Evolutionary conservation across 2,888 invertebrate species (phyloP).

Genomic region (Diarsia dahlii): DNA sequence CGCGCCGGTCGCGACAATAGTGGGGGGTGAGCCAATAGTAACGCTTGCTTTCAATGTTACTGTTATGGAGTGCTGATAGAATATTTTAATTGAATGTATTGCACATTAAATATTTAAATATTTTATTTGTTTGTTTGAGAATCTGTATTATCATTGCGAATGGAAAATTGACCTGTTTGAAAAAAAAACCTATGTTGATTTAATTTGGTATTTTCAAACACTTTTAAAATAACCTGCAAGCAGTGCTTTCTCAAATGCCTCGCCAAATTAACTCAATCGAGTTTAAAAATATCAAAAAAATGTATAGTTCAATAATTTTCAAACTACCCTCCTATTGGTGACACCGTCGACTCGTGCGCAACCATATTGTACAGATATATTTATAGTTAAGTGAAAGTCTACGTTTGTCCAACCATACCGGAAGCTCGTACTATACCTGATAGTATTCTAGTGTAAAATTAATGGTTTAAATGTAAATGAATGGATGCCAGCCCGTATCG

Average conservation of each 20-base stretch:
- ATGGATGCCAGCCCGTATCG: conserved; percentile 77
- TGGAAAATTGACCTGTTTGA: neutral
- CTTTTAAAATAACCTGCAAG: neutral
- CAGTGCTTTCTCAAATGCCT: neutral
- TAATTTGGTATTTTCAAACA: conserved; percentile 2
- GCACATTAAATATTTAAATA: conserved; percentile 1
- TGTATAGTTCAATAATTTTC: conserved; percentile 1
- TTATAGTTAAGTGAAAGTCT: conserved; percentile 66
- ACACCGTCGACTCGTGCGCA: conserved; percentile 67
- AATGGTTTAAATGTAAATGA: conserved; percentile 60
- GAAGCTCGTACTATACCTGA: conserved; percentile 63
- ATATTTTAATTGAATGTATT: conserved; percentile 1
- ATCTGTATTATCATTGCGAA: conserved; percentile 30
- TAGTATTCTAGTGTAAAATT: conserved; percentile 59
- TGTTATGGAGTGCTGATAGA: conserved; percentile 3
- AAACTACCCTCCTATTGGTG: conserved; percentile 29
- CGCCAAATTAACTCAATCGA: conserved; percentile 9
- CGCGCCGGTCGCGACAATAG: conserved; percentile 44
- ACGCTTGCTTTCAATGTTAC: neutral
- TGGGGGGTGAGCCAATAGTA: neutral
- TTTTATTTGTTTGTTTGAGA: conserved; percentile 1
- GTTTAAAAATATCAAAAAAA: neutral
- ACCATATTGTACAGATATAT: conserved; percentile 68
- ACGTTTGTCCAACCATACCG: conserved; percentile 84
- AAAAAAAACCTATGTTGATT: neutral